phyloP scores from a whole-genome alignment of 2,888 invertebrate genomes.

The Cheiracanthium punctorium region DNA sequence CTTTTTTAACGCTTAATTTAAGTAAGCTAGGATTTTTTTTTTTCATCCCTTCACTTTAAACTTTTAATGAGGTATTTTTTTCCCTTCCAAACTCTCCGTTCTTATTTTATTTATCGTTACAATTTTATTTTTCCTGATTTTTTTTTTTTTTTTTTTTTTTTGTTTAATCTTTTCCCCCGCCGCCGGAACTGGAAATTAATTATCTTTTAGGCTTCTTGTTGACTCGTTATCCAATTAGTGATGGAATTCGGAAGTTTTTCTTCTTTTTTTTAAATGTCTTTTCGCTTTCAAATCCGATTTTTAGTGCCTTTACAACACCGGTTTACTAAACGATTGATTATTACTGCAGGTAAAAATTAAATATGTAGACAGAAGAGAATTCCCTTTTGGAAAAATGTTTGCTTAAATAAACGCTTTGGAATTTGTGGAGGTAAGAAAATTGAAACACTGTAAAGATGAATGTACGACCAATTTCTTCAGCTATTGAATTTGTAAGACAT shows the following conservation, averaged over 20 bases:
- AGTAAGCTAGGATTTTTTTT: slow-evolving; percentile 29
- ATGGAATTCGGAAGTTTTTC: slow-evolving; percentile 36
- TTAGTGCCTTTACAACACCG: not conserved
- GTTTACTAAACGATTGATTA: not conserved
- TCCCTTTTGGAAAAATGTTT: too few relatives aligned
- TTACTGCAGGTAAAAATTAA: not conserved
- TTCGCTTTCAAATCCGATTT: slow-evolving; percentile 37
- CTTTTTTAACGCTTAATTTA: slow-evolving; percentile 63
- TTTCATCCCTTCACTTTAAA: slow-evolving; percentile 38
- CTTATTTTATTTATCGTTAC: slow-evolving; percentile 23
- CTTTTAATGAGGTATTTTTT: slow-evolving; percentile 59
- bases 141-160: slow-evolving; percentile 30
- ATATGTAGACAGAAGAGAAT: not conserved
- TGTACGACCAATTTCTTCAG: too few relatives aligned
- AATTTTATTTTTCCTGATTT: not conserved
- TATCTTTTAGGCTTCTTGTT: slow-evolving; percentile 65
- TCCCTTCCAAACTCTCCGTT: slow-evolving; percentile 12
- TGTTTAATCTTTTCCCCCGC: slow-evolving; percentile 17
- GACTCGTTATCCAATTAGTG: slow-evolving; percentile 64
- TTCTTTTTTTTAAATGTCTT: slow-evolving; percentile 11
- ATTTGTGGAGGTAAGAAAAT: too few relatives aligned
- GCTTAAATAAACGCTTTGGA: too few relatives aligned
- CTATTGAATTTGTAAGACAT: too few relatives aligned
- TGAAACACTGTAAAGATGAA: too few relatives aligned
- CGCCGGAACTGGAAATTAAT: slow-evolving; percentile 59